Evolutionary conservation across 2,888 invertebrate genomes (phyloP).

Genomic region (Carabus problematicus): DNA sequence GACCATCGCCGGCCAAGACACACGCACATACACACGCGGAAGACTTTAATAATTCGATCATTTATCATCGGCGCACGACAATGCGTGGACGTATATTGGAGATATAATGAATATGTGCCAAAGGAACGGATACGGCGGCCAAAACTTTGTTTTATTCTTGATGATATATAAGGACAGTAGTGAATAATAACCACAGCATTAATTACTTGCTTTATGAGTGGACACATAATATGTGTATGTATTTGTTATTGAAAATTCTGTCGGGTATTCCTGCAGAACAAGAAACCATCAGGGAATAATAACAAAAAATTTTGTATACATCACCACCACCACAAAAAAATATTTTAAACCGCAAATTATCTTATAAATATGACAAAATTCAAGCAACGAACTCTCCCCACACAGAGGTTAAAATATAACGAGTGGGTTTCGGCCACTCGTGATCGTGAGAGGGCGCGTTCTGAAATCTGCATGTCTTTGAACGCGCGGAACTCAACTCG

Average conservation of each 20-base stretch:
- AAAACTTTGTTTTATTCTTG: conserved; percentile 11
- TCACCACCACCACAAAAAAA: too few relatives aligned
- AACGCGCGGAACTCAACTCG: conserved; percentile 38
- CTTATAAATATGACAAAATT: too few relatives aligned
- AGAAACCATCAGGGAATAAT: too few relatives aligned
- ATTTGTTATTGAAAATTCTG: too few relatives aligned
- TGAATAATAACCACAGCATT: not conserved
- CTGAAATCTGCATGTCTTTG: conserved; percentile 54
- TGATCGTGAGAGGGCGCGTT: conserved; percentile 13
- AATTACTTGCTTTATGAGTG: too few relatives aligned
- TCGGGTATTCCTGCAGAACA: too few relatives aligned
- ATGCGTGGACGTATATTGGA: conserved; percentile 5
- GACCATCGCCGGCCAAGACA: conserved; percentile 12
- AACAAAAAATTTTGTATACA: too few relatives aligned
- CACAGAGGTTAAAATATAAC: conserved; percentile 18
- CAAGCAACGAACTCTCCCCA: too few relatives aligned
- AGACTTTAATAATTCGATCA: conserved; percentile 28
- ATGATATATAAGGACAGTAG: conserved; percentile 4
- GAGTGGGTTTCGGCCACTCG: conserved; percentile 10
- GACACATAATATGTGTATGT: too few relatives aligned
- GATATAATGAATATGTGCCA: conserved; percentile 23
- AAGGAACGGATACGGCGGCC: conserved; percentile 15
- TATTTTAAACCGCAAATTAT: too few relatives aligned
- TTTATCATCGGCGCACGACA: conserved; percentile 30
- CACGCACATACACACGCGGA: conserved; percentile 14